Percentiles rank a stretch among this genome's conserved stretches.
These are phyloP conservation scores for Halisarca cf. caerulea DNA, from an alignment of 37 sponge, comb jelly and placozoan genomes.

Conservation along the genomic window DNA sequence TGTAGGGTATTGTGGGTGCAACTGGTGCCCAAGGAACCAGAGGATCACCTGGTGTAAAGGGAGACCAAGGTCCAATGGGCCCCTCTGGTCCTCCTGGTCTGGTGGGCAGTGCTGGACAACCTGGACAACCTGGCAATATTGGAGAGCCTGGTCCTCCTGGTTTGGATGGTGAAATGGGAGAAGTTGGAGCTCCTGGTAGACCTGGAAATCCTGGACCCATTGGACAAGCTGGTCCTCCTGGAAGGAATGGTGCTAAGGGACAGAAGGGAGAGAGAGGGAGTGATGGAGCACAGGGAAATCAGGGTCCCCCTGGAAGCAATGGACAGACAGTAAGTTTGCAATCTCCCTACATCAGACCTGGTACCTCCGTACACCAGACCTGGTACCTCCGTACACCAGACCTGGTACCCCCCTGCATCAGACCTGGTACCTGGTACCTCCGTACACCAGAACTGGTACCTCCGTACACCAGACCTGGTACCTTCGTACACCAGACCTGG, in stretches of 20 bases:
- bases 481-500: too few species aligned
- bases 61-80: neutral
- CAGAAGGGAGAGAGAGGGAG: slow-evolving; percentile 28
- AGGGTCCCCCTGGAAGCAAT: slow-evolving; percentile 1
- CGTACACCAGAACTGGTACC: too few species aligned
- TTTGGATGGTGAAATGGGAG: neutral
- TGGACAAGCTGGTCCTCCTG: neutral
- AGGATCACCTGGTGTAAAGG: neutral
- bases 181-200: neutral
- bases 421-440: too few species aligned
- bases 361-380: too few species aligned
- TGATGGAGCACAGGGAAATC: neutral
- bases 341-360: too few species aligned
- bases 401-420: too few species aligned
- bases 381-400: too few species aligned
- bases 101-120: neutral
- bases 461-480: too few species aligned
- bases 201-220: neutral
- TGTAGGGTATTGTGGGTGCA: neutral
- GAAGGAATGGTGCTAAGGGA: slow-evolving; percentile 26
- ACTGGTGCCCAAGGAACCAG: neutral
- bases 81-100: neutral
- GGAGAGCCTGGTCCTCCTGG: neutral
- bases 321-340: neutral
- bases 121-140: neutral